Evolutionary conservation across 1,140 invertebrate species (phyloP).

Genomic region (Orussus abietinus): DNA sequence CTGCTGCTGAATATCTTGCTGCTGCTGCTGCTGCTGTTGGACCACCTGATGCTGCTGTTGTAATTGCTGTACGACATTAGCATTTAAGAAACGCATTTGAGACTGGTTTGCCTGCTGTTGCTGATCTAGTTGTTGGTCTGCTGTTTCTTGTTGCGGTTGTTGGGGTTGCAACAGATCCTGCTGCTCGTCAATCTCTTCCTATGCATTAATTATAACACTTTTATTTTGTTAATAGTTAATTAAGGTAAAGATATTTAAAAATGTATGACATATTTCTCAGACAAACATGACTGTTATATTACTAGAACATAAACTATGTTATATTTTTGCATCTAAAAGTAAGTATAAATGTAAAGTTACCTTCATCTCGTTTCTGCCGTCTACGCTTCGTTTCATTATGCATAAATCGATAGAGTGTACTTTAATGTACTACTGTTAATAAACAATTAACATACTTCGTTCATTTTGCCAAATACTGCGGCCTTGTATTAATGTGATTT

Average conservation of each 20-base stretch:
- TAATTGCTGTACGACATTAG: conserved; percentile 47
- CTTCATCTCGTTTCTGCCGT: conserved; percentile 26
- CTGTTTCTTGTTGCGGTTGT: conserved; percentile 44
- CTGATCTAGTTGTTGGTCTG: conserved; percentile 54
- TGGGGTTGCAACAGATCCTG: conserved; percentile 47
- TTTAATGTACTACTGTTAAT: neutral
- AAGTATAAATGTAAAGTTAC: too few relatives aligned
- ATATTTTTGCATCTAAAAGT: too few relatives aligned
- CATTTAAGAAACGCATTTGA: conserved; percentile 48
- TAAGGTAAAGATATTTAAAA: conserved; percentile 17
- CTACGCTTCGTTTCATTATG: conserved; percentile 33
- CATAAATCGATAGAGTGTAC: neutral
- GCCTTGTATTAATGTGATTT: too few relatives aligned
- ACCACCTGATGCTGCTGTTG: conserved; percentile 42
- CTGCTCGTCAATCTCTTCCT: conserved; percentile 47
- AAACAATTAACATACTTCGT: neutral
- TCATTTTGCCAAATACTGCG: neutral
- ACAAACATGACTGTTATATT: conserved; percentile 8
- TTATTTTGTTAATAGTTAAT: too few relatives aligned
- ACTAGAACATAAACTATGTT: neutral
- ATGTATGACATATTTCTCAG: conserved; percentile 6
- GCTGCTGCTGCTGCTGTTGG: conserved; percentile 39
- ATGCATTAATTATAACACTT: too few relatives aligned
- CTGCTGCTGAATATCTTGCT: conserved; percentile 27
- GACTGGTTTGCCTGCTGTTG: conserved; percentile 42